Percentiles rank a stretch among this genome's conserved stretches.
Evolutionary conservation across 2,113 vertebrate genomes (phyloP).

Genomic region (Tragelaphus strepsiceros): DNA sequence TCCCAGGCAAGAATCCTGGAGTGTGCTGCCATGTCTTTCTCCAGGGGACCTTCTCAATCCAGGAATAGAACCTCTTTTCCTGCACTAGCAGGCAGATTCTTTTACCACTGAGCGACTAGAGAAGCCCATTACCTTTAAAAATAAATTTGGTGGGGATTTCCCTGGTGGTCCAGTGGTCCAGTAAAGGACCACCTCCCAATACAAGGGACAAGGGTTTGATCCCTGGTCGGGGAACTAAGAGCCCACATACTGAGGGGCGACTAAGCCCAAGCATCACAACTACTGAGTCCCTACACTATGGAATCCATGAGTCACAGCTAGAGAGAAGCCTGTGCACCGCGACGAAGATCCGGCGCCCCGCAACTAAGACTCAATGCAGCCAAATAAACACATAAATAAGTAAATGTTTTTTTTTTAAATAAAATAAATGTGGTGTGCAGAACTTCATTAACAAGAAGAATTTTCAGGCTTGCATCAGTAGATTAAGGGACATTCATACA

Average conservation of each 20-base stretch:
- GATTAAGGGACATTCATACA: background rate
- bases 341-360: accelerated
- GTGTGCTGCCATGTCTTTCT: background rate
- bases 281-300: background rate
- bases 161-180: background rate
- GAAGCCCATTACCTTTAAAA: background rate
- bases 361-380: background rate
- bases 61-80: background rate
- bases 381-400: background rate
- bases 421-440: background rate
- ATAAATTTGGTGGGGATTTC: background rate
- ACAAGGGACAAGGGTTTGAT: background rate
- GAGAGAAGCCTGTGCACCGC: background rate
- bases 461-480: background rate
- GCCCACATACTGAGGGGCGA: background rate
- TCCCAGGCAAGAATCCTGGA: background rate
- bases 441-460: background rate
- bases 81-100: background rate
- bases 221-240: background rate
- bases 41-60: background rate
- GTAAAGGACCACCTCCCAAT: background rate
- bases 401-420: background rate
- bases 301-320: background rate
- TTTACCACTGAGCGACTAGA: background rate
- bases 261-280: background rate